Base-by-base conservation (phyloP, 2,797 vertebrate species). In the Phataginus tetradactyla region DNA sequence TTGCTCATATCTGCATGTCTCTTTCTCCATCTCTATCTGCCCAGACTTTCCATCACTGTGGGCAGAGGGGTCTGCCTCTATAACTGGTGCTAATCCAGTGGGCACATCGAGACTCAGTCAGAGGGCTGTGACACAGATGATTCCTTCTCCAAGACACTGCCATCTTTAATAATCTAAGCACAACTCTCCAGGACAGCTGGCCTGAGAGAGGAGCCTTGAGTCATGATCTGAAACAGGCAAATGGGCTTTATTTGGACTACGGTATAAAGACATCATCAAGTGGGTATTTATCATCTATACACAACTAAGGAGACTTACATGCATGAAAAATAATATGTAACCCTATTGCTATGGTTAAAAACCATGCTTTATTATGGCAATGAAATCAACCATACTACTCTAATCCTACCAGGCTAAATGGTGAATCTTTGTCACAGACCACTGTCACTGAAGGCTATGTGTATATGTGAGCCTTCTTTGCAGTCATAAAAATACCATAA, bases 401-500 rank as follows among this genome's bases (percentile, higher is more conserved):
- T 61, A 90, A 66, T 18, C 39, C 7, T 77, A 29, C 29, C 27
- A 29, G 18, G 23, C 57, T 68, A 55, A 1, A 45, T 66, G n/a
- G n/a, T 53, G 25, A 63, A 34, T 53, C 37, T 64, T 75, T 85
- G 27, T 15, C 45, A 49, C 17, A 59, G 20, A 29, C 53, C 83
- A 83, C 13, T 13, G 25, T 37, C 42, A 14, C 1, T 42, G 64
- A 90, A 77, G 55, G 66, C 45, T 53, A 53, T 85, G 18, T 87
- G 72, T 59, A 25, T 15, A 39, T 17, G 23, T 14, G 18, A 93
- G 42, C 32, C 57, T 92, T 84, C 63, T 34, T n/a, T 86, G 61
- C 4, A 94, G 72, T 27, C 90, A 88, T 66, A 87, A 87, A 95
- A 75, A 78, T 13, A 81, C 21, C 29, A 42, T 78, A 92, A 94